These are phyloP conservation scores for Dermolepida albohirtum DNA, from an alignment of 2,888 invertebrate genomes.

Conservation along the genomic window DNA sequence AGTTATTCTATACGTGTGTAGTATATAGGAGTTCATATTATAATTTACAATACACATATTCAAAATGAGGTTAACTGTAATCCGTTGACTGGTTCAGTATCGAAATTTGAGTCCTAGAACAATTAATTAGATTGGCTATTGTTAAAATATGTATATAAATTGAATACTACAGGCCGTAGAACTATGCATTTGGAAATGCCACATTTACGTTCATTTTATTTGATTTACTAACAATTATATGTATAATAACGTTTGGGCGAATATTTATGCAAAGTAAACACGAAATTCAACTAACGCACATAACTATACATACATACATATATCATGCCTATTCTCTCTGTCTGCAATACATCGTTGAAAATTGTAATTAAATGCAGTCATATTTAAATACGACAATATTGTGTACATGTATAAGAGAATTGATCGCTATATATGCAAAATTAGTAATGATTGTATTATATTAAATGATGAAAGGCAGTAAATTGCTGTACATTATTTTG, in stretches of 20 bases:
- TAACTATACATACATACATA: constrained; percentile 1
- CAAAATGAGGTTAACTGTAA: constrained; percentile 4
- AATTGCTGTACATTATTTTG: constrained; percentile 37
- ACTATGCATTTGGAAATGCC: constrained; percentile 29
- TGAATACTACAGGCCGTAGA: constrained; percentile 2
- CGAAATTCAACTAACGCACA: constrained; percentile 36
- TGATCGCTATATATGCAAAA: constrained; percentile 29
- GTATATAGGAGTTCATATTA: too few species aligned
- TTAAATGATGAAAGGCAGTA: constrained; percentile 31
- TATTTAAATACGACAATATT: constrained; percentile 38
- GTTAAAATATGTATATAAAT: constrained; percentile 32
- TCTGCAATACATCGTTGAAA: background rate
- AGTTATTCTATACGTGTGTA: too few species aligned
- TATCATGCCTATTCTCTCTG: constrained; percentile 14
- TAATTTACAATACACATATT: too few species aligned
- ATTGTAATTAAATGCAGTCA: constrained; percentile 42
- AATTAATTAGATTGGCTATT: constrained; percentile 42
- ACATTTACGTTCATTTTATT: constrained; percentile 39
- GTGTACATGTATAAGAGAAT: constrained; percentile 25
- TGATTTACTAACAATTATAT: constrained; percentile 43
- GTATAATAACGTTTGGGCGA: constrained; percentile 40
- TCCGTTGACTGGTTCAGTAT: background rate
- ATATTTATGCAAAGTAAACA: constrained; percentile 42
- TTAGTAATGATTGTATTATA: constrained; percentile 40
- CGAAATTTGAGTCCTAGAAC: constrained; percentile 31